Evolutionary conservation across 1,140 invertebrate species (phyloP).

Genomic region (Stegodyphus dumicola): DNA sequence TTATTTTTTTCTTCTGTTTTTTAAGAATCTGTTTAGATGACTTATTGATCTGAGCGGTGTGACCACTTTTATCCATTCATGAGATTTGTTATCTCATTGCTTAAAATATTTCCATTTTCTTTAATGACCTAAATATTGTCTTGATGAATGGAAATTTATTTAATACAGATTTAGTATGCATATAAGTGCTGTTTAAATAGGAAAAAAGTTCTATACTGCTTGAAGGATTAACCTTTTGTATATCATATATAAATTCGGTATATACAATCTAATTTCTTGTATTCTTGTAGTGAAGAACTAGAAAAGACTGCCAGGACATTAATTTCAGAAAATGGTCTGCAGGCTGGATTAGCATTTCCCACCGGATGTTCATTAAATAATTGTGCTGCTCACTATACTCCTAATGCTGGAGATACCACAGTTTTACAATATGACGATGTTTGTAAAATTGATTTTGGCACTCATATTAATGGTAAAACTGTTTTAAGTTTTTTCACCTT

Average conservation of each 20-base stretch:
- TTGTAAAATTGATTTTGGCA: slow-evolving; percentile 99
- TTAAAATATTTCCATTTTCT: too few species aligned
- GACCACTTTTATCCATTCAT: too few species aligned
- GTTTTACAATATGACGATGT: slow-evolving; percentile 97
- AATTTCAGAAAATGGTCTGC: slow-evolving; percentile 94
- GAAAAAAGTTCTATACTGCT: too few species aligned
- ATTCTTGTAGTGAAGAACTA: slow-evolving; percentile 80
- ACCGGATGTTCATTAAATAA: slow-evolving; percentile 99
- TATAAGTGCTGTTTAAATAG: too few species aligned
- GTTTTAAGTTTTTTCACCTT: not conserved
- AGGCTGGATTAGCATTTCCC: slow-evolving; percentile 97
- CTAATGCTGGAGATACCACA: slow-evolving; percentile 96
- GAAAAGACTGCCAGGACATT: slow-evolving; percentile 90
- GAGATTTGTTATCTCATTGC: too few species aligned
- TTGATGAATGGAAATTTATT: too few species aligned
- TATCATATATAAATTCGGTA: too few species aligned
- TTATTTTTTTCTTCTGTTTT: not conserved
- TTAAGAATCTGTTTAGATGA: not conserved
- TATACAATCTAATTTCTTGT: too few species aligned
- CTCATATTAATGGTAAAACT: slow-evolving; percentile 93
- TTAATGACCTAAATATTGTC: too few species aligned
- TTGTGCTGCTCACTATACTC: slow-evolving; percentile 99
- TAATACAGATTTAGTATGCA: too few species aligned
- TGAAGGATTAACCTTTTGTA: too few species aligned
- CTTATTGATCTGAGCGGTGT: not conserved